Percentiles rank a stretch among this genome's conserved stretches.
Evolutionary conservation across 2,797 vertebrate species (phyloP).

Genomic region (Falco naumanni): DNA sequence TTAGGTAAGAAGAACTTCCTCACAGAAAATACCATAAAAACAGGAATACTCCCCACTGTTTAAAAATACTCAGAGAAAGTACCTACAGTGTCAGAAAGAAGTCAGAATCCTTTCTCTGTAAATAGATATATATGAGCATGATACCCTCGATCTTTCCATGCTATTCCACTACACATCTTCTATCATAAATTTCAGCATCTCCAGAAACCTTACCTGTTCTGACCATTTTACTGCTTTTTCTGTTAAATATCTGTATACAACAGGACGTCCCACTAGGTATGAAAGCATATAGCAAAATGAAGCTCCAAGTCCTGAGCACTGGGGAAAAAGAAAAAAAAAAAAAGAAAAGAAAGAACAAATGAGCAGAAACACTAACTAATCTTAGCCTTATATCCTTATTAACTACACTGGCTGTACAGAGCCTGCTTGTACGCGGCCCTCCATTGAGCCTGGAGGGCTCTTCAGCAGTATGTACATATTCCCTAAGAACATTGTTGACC

Average conservation of each 20-base stretch:
- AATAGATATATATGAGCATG: not conserved
- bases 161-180: not conserved
- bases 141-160: not conserved
- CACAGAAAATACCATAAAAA: not conserved
- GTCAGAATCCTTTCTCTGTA: not conserved
- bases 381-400: not conserved
- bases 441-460: not conserved
- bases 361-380: not conserved
- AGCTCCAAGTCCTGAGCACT: constrained; percentile 97
- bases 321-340: constrained; percentile 27
- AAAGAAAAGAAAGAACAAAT: not conserved
- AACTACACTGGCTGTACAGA: not conserved
- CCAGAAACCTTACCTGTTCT: constrained; percentile 87
- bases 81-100: not conserved
- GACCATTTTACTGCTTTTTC: constrained; percentile 97
- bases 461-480: not conserved
- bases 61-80: not conserved
- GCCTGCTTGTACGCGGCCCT: not conserved
- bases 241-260: constrained; percentile 96
- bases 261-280: constrained; percentile 93
- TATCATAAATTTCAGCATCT: not conserved
- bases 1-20: not conserved
- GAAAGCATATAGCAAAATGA: constrained; percentile 98
- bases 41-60: not conserved
- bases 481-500: not conserved